Conservation (phyloP, 2,888 invertebrate genomes). For the Cordilura impudica region DNA sequence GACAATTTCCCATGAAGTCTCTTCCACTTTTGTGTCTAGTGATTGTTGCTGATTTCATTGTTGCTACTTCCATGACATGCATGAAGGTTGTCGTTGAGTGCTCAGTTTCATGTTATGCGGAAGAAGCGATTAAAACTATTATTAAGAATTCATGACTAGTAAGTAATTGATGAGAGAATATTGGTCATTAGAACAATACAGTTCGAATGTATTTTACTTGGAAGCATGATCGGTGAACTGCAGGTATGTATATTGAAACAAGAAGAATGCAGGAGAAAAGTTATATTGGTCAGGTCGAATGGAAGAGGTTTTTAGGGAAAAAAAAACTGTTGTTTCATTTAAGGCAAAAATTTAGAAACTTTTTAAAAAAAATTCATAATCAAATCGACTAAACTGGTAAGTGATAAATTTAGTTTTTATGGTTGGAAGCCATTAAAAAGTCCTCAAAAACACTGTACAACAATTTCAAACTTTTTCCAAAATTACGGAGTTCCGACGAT, state of each 20-base stretch:
- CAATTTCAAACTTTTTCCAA: too few species aligned
- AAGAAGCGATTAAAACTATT: conserved; percentile 48
- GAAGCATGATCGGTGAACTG: background rate
- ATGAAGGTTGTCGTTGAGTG: conserved; percentile 44
- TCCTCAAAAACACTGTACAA: too few species aligned
- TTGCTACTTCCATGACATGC: conserved; percentile 49
- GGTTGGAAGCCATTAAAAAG: too few species aligned
- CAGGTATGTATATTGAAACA: background rate
- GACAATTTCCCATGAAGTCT: conserved; percentile 63
- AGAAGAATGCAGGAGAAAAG: too few species aligned
- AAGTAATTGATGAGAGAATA: background rate
- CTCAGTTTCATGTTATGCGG: conserved; percentile 45
- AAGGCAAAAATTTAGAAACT: too few species aligned
- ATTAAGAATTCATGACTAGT: conserved; percentile 30
- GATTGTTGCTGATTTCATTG: background rate
- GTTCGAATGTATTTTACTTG: background rate
- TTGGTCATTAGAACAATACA: background rate
- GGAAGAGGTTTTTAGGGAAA: too few species aligned
- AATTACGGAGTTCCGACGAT: too few species aligned
- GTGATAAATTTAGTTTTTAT: too few species aligned
- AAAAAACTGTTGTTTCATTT: too few species aligned
- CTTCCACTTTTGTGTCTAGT: conserved; percentile 9
- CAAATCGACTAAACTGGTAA: too few species aligned
- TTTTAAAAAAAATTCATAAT: too few species aligned
- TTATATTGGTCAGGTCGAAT: too few species aligned